Evolutionary conservation across 2,888 invertebrate genomes (phyloP).

Genomic region (Tineola bisselliella): DNA sequence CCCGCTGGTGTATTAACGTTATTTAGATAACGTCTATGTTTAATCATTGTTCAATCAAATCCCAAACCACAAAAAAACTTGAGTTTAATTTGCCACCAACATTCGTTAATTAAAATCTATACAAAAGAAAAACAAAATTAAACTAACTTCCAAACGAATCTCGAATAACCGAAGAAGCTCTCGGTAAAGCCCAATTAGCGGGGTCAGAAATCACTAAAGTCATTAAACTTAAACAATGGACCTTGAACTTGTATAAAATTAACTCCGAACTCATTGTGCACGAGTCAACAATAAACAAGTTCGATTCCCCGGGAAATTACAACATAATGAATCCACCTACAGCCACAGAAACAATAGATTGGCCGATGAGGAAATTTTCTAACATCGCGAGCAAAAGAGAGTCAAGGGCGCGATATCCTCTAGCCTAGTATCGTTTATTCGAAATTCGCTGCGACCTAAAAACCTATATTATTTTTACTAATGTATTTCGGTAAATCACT

Average conservation of each 20-base stretch:
- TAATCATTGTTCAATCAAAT: no score
- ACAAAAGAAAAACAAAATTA: no score
- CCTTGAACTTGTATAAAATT: slow-evolving; percentile 8
- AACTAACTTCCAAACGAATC: not conserved
- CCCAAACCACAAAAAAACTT: no score
- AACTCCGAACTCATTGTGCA: not conserved
- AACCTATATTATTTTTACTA: not conserved
- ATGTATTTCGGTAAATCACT: not conserved
- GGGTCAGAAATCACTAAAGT: not conserved
- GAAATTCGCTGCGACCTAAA: not conserved
- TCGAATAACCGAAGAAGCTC: not conserved
- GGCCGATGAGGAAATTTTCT: not conserved
- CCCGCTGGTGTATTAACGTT: no score
- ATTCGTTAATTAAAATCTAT: no score
- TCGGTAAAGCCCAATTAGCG: not conserved
- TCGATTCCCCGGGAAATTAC: slow-evolving; percentile 6
- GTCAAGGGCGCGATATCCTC: not conserved
- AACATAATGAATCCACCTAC: not conserved
- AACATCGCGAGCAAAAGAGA: not conserved
- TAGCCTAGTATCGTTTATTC: not conserved
- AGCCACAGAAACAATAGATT: not conserved
- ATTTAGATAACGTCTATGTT: no score
- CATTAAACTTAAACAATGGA: not conserved
- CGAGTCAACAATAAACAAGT: not conserved
- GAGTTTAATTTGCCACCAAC: no score